phyloP scores from a whole-genome alignment of 2,113 vertebrate genomes.

The Pelusios castaneus region DNA sequence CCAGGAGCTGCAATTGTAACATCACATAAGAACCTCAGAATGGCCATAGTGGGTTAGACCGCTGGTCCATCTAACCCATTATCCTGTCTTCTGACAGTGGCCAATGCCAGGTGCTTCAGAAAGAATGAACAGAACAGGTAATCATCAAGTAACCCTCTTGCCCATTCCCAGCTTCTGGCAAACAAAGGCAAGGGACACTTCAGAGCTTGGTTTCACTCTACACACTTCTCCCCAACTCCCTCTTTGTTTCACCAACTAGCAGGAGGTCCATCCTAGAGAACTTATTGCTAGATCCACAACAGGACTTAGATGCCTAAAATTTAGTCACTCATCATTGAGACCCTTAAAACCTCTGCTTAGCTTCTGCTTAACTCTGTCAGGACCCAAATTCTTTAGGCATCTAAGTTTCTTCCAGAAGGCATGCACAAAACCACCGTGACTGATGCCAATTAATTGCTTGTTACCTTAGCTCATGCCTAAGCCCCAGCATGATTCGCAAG shows the following conservation, averaged over 20 bases:
- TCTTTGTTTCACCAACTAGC: not conserved
- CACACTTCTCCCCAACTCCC: accelerated
- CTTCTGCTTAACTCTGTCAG: not conserved
- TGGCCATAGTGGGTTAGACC: no score
- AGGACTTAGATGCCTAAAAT: not conserved
- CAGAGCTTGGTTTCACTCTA: no score
- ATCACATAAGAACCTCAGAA: not conserved
- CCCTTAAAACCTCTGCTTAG: no score
- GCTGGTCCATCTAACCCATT: no score
- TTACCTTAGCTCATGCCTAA: not conserved
- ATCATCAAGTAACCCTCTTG: no score
- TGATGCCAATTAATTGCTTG: not conserved
- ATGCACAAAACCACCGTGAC: not conserved
- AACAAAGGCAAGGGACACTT: no score
- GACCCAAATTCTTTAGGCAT: not conserved
- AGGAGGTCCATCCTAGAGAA: not conserved
- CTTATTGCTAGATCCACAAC: not conserved
- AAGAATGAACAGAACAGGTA: no score
- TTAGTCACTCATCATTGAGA: no score
- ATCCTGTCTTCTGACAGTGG: no score
- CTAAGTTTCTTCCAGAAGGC: not conserved
- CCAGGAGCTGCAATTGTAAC: not conserved
- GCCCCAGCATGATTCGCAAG: not conserved
- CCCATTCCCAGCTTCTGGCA: no score
- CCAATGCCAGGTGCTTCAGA: no score